phyloP scores from a whole-genome alignment of 2,113 vertebrate species.

The Leiothrix lutea region DNA sequence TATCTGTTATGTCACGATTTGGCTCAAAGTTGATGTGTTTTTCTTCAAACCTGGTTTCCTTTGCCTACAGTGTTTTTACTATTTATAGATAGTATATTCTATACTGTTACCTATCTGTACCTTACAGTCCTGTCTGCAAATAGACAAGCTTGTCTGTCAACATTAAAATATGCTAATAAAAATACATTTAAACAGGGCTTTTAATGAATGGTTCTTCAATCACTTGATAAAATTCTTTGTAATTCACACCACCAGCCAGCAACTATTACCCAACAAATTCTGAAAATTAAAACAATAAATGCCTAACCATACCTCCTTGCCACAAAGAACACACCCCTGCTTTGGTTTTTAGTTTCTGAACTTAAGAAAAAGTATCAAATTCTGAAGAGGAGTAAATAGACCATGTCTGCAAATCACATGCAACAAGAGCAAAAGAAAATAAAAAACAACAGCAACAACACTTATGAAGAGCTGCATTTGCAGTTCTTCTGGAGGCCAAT shows the following conservation, averaged over 20 bases:
- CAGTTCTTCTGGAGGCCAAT: not conserved
- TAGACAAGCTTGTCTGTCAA: not conserved
- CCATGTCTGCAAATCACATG: not conserved
- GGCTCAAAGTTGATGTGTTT: not conserved
- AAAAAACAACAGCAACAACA: not conserved
- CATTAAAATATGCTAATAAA: slow-evolving; percentile 7
- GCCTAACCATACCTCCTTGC: not conserved
- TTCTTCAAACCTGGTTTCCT: not conserved
- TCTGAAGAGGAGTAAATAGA: not conserved
- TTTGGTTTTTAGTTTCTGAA: not conserved
- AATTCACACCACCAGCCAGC: not conserved
- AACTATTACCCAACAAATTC: not conserved
- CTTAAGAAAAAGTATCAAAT: not conserved
- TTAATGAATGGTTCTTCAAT: not conserved
- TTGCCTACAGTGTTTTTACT: not conserved
- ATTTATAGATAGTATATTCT: not conserved
- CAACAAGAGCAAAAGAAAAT: not conserved
- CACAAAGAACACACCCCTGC: not conserved
- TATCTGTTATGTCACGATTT: not conserved
- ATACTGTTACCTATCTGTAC: not conserved
- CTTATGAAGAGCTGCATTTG: not conserved
- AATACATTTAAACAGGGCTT: not conserved
- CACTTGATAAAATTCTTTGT: not conserved
- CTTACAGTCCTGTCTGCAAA: not conserved
- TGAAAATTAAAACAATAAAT: not conserved